Conservation (phyloP, 37 sponge, comb jelly and placozoan genomes). For the Chondrosia reniformis region DNA sequence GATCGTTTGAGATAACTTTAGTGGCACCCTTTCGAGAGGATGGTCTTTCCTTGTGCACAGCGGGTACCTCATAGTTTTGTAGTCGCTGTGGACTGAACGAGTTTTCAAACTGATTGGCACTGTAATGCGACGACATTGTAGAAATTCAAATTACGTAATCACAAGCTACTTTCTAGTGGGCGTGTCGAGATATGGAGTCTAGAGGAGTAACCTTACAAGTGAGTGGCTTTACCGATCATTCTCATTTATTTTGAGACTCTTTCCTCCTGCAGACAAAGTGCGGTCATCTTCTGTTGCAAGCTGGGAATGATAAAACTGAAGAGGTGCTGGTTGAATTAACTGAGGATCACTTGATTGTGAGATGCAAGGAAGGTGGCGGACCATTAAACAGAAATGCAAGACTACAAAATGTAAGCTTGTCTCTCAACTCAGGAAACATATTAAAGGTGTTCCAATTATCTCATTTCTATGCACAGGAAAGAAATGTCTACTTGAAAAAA, state of each 20-base stretch:
- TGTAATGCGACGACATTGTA: neutral
- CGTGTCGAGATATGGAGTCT: too few relatives aligned
- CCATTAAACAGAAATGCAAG: neutral
- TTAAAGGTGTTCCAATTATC: neutral
- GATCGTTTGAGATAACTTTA: conserved; percentile 41
- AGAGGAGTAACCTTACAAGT: too few relatives aligned
- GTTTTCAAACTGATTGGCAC: conserved; percentile 66
- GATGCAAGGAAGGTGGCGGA: neutral
- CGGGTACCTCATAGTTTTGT: conserved; percentile 61
- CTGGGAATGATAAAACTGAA: neutral
- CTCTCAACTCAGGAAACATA: neutral
- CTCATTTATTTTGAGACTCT: neutral
- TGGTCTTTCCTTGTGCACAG: conserved; percentile 63
- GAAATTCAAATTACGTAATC: too few relatives aligned
- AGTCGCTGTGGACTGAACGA: conserved; percentile 54
- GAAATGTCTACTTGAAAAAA: neutral
- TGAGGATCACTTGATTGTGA: neutral
- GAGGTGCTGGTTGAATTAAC: neutral
- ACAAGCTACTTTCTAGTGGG: too few relatives aligned
- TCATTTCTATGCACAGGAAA: neutral
- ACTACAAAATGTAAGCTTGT: neutral
- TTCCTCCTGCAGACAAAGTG: neutral
- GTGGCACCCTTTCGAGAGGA: conserved; percentile 38
- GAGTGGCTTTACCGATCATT: too few relatives aligned
- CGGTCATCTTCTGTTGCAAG: neutral